Percentiles rank a stretch among this genome's conserved stretches.
Conservation (phyloP, 2,888 invertebrate genomes). For the Cristatella mucedo region DNA sequence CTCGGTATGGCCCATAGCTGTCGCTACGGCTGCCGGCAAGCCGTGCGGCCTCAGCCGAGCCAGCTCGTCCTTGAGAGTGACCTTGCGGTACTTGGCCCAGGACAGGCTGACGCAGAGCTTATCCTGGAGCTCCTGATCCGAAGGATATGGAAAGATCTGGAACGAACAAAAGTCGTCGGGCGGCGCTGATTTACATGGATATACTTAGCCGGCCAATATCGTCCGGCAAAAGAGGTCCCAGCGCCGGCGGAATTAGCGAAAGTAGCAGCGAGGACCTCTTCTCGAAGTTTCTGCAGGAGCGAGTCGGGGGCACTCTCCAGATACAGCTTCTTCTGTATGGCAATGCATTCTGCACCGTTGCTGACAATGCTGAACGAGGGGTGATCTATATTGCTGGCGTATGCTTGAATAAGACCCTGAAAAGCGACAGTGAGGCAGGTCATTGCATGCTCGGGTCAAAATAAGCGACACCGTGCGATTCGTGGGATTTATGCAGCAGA, state of each 20-base stretch:
- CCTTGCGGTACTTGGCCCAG: slow-evolving; percentile 6
- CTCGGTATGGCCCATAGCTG: too few species aligned
- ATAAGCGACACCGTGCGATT: too few species aligned
- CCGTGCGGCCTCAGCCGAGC: too few species aligned
- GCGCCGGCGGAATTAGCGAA: too few species aligned
- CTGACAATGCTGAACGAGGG: slow-evolving; percentile 23
- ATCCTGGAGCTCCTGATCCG: slow-evolving; percentile 2
- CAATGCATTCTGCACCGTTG: slow-evolving; percentile 24
- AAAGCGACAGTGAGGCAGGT: too few species aligned
- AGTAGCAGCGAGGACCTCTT: slow-evolving; percentile 15
- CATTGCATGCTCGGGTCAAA: too few species aligned
- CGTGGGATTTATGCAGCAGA: too few species aligned
- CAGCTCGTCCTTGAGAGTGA: too few species aligned
- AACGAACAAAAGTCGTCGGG: neutral
- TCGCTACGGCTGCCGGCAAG: too few species aligned
- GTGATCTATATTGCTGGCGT: slow-evolving; percentile 16
- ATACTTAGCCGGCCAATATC: neutral
- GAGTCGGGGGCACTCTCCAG: slow-evolving; percentile 19
- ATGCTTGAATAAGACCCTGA: slow-evolving; percentile 5
- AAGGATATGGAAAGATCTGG: slow-evolving; percentile 8
- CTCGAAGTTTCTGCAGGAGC: slow-evolving; percentile 17
- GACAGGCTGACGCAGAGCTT: neutral
- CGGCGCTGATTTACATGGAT: neutral
- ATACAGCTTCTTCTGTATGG: slow-evolving; percentile 25
- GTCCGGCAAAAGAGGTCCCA: too few species aligned